phyloP scores from a whole-genome alignment of 2,888 invertebrate species.

The Calephelis perditalis region DNA sequence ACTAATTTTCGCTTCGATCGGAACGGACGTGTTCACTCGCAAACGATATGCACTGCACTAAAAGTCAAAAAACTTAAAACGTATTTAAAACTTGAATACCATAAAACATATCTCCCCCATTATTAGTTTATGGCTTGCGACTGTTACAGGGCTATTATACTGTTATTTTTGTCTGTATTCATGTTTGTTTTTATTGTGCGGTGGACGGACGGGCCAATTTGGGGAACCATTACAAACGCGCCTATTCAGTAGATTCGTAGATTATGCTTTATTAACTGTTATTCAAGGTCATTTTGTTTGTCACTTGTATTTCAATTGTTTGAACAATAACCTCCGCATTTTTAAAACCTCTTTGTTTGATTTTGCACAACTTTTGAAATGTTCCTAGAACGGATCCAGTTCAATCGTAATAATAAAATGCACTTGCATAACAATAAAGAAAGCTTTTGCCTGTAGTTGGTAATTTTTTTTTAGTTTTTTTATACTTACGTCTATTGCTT shows the following conservation, averaged over 20 bases:
- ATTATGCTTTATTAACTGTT: conserved; percentile 35
- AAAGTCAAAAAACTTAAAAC: conserved; percentile 62
- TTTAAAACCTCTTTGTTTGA: neutral
- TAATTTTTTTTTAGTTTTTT: too few species aligned
- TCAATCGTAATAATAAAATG: neutral
- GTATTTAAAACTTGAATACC: conserved; percentile 72
- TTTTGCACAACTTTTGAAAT: neutral
- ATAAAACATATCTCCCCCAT: conserved; percentile 78
- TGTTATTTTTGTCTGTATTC: conserved; percentile 66
- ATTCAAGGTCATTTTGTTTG: conserved; percentile 31
- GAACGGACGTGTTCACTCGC: conserved; percentile 55
- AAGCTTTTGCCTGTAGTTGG: too few species aligned
- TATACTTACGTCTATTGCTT: too few species aligned
- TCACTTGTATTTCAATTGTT: conserved; percentile 22
- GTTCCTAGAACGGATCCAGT: neutral
- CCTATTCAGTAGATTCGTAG: conserved; percentile 49
- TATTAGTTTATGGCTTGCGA: conserved; percentile 75
- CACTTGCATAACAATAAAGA: too few species aligned
- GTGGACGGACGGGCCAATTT: conserved; percentile 60
- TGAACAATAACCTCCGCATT: conserved; percentile 8
- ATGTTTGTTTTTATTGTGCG: conserved; percentile 71
- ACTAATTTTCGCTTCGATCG: conserved; percentile 20
- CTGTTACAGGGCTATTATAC: conserved; percentile 71
- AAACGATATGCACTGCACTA: conserved; percentile 62
- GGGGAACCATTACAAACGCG: conserved; percentile 53